Base-by-base conservation (phyloP, 2,797 vertebrate genomes). In the Sebastiscus tertius region DNA sequence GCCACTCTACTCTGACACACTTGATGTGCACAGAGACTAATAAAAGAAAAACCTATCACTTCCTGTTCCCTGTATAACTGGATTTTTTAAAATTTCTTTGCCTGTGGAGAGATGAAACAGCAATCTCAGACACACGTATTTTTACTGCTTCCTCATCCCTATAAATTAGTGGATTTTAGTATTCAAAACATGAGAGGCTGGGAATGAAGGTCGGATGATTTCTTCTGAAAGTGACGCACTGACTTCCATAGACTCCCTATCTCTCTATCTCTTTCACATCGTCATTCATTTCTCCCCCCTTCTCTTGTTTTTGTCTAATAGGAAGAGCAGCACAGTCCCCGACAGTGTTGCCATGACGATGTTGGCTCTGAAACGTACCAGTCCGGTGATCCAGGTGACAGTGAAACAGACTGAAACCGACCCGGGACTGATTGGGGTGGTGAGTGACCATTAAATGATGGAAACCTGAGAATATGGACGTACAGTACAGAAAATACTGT, bases 341-440 rank as follows among this genome's bases (percentile, higher is more conserved):
- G 94, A 96, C 84, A 94, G 79, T 1, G 89, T 95, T 92, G 95
- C 94, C 74, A 91, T 96, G 72, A 90, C 95, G 52, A 96, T 96
- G 67, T 46, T 94, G 88, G 95, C 83, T 56, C 91, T 71, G 26
- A 96, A 95, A 84, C 93, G 92, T 69, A 93, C 95, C 27, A 97
- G 97, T 60, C 96, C 97, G 8, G 96, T 98, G 36, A 96, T 97
- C 87, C 96, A 93, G 49, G 96, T 97, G 91, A 97, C 96, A 46
- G 96, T 97, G 59, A 95, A 96, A 80, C 96, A 93, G 77, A 97
- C 95, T 14, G 95, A 96, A 88, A 89, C 93, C 0, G 92, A 94
- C 86, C 94, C 92, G 4, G 96, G 96, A 52, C 87, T 96, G 55
- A 96, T 96, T n/a, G 96, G 96, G 52, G 95, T 96, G 92, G 96